These are phyloP conservation scores for Boloria euphrosyne DNA, from an alignment of 2,888 invertebrate genomes.

Conservation along the genomic window DNA sequence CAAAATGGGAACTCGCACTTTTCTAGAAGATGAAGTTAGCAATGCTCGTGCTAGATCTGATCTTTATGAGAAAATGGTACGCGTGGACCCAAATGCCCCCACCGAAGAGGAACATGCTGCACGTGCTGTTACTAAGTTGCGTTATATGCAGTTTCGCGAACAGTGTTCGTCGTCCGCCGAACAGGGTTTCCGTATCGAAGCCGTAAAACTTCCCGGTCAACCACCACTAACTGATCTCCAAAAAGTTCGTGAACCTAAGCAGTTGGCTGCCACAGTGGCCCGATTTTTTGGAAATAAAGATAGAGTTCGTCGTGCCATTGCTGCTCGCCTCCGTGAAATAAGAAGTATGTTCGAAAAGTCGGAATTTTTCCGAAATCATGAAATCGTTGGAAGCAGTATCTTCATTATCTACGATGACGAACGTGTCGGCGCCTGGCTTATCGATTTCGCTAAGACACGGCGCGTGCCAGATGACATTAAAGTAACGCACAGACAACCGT, in stretches of 20 bases:
- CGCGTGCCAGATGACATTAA: constrained; percentile 85
- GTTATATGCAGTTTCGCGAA: constrained; percentile 98
- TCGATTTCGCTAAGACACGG: constrained; percentile 97
- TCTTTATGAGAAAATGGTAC: constrained; percentile 97
- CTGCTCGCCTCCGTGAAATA: constrained; percentile 89
- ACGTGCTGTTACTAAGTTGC: constrained; percentile 95
- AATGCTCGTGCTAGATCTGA: constrained; percentile 92
- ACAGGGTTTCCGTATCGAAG: constrained; percentile 97
- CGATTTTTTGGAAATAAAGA: constrained; percentile 87
- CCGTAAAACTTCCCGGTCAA: constrained; percentile 92
- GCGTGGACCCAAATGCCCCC: constrained; percentile 93
- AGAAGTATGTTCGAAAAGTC: constrained; percentile 91
- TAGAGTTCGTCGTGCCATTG: constrained; percentile 85
- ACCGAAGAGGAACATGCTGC: constrained; percentile 90
- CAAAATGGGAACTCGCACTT: constrained; percentile 98
- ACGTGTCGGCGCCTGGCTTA: constrained; percentile 96
- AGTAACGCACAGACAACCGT: constrained; percentile 90
- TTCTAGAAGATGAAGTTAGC: constrained; percentile 96
- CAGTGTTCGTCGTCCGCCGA: constrained; percentile 95
- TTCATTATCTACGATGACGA: constrained; percentile 95
- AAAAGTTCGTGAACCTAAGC: constrained; percentile 89
- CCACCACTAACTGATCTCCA: constrained; percentile 94
- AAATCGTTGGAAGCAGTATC: constrained; percentile 96
- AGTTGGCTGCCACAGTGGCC: constrained; percentile 88
- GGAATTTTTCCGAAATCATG: constrained; percentile 92